Evolutionary conservation across 2,888 invertebrate species (phyloP), one percentile per base, ranked within the genome.

Genomic region (Hyalella azteca): DNA sequence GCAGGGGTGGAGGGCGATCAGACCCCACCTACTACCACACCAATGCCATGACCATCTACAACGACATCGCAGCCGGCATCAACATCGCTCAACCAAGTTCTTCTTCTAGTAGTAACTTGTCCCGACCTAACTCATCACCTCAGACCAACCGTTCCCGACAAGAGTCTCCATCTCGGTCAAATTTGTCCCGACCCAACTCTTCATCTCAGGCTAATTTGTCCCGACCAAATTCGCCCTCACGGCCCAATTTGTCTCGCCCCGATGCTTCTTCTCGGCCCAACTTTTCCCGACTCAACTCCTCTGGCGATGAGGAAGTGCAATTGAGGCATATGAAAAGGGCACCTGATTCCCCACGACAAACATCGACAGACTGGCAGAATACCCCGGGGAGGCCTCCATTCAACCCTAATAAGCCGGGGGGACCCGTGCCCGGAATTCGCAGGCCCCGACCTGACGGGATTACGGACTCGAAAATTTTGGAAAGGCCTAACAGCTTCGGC

Each of bases 31-130:
- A 75, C 45, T 75, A 75, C n/a, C 75, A 36, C n/a, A 75, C 75
- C 0, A 75, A 75, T 39, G 75, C 75, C 29, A 75, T 75, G 75
- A 75, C 75, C 45, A 75, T 75, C 45, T 75, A 75, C 45, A 75
- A 75, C 45, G 40, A 66, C 36, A 66, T 36, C 66, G 36, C 36
- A 9, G n/a, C n/a, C n/a, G n/a, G n/a, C n/a, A n/a, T n/a, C n/a
- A 66, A 13, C 36, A 19, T 29, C 54, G 22, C 54, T 26, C 54
- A 54, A 26, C 54, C 54, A 54, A n/a, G n/a, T n/a, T n/a, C n/a
- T n/a, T n/a, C n/a, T n/a, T n/a, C n/a, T n/a, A n/a, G n/a, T n/a
- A n/a, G n/a, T n/a, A 54, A 54, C 54, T 22, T 54, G 26, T 9
- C 54, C 29, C 54, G 26, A 26, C 22, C 54, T 29, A n/a, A n/a